Base-by-base conservation (phyloP, 1,140 invertebrate genomes). In the Leptinotarsa lineolata region DNA sequence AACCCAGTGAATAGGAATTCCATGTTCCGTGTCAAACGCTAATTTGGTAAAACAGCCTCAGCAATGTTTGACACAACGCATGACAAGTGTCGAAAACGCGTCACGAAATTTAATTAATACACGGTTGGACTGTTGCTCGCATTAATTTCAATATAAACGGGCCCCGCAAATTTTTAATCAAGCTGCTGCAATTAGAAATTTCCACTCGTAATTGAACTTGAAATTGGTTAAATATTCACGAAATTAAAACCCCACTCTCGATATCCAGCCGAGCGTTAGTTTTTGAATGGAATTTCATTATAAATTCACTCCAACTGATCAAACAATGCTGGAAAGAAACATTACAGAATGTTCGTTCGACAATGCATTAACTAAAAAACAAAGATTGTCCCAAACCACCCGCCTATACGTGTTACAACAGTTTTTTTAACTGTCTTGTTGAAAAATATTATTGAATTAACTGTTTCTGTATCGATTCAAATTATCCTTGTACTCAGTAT, bases 71-170 rank as follows among this genome's bases (percentile, higher is more conserved):
- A 74, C 73, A 77, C 54, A 64, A 70, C 59, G 73, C 75, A 74
- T 77, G 75, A 74, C 73, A 77, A 77, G 73, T 76, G 75, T 74
- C 60, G 59, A 69, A 22, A 68, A 63, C 65, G 69, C 72, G 18
- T 48, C 72, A 22, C 68, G 24, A 67, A 70, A 75, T 75, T 77
- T 74, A 77, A 75, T 77, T 77, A 77, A 72, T 75, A 24, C 58
- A 72, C 66, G 66, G 22, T 68, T 59, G 75, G 66, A 72, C 61
- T 77, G 76, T 68, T 74, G 67, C 70, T 20, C 46, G 46, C 76
- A 74, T 75, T 77, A 77, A 77, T 75, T 75, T 77, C 74, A 77
- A 77, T 77, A 77, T 74, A 69, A 72, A 69, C 76, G 73, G 21
- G 65, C n/a, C 48, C 73, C 64, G 30, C 70, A 77, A 77, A 77